These are phyloP conservation scores for Bradypodion pumilum DNA, from an alignment of 2,797 vertebrate species.

Conservation along the genomic window DNA sequence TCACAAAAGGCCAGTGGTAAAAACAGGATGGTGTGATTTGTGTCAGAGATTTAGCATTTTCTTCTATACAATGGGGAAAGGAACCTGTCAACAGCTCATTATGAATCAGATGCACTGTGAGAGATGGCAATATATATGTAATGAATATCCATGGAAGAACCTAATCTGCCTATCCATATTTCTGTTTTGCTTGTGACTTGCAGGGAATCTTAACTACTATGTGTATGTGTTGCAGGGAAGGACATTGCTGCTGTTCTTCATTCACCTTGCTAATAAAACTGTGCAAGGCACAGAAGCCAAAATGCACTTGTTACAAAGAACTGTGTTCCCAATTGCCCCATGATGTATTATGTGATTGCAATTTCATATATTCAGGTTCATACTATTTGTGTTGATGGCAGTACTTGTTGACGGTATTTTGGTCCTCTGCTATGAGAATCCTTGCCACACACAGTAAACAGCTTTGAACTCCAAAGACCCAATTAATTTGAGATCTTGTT, in stretches of 20 bases:
- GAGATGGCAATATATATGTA: neutral
- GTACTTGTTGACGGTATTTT: neutral
- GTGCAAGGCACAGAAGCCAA: neutral
- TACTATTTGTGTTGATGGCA: neutral
- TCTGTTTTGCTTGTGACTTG: neutral
- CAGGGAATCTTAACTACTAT: constrained; percentile 22
- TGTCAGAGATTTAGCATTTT: neutral
- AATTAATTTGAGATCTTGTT: neutral
- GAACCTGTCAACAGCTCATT: neutral
- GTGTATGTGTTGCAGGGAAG: neutral
- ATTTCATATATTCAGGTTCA: neutral
- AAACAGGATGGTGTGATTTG: neutral
- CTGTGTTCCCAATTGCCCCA: neutral
- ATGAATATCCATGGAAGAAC: neutral
- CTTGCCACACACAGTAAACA: neutral
- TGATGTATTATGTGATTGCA: neutral
- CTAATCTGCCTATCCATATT: constrained; percentile 3
- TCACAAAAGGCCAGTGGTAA: neutral
- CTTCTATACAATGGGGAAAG: neutral
- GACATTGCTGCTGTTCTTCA: neutral
- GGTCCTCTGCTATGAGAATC: neutral
- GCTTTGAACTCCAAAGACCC: neutral
- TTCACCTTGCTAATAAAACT: neutral
- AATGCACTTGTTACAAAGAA: neutral
- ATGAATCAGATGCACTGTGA: constrained; percentile 15